Evolutionary conservation across 2,888 invertebrate species (phyloP).

Genomic region (Drosophila rubida): DNA sequence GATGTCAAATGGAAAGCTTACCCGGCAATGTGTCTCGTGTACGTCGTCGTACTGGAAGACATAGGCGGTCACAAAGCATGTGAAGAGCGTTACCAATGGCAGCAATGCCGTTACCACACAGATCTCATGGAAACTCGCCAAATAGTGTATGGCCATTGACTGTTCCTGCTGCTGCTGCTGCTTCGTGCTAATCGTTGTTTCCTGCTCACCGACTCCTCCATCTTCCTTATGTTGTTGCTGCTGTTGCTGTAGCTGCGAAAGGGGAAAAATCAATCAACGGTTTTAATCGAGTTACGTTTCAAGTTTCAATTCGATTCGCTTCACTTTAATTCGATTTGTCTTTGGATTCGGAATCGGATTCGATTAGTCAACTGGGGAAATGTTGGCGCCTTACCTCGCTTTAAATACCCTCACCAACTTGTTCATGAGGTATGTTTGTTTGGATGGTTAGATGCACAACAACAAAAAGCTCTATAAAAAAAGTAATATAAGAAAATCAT

Average conservation of each 20-base stretch:
- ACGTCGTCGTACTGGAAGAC: constrained; percentile 97
- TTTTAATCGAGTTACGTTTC: neutral
- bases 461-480: constrained; percentile 61
- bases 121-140: constrained; percentile 91
- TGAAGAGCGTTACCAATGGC: constrained; percentile 92
- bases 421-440: constrained; percentile 31
- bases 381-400: constrained; percentile 55
- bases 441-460: constrained; percentile 65
- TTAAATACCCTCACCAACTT: constrained; percentile 22
- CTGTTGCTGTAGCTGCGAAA: constrained; percentile 40
- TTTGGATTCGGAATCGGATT: neutral
- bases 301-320: neutral
- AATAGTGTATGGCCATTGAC: constrained; percentile 88
- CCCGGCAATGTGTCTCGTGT: constrained; percentile 97
- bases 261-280: neutral
- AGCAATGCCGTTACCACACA: constrained; percentile 93
- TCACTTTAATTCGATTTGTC: neutral
- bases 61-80: constrained; percentile 95
- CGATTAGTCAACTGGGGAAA: constrained; percentile 13
- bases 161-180: constrained; percentile 25
- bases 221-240: constrained; percentile 15
- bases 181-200: constrained; percentile 38
- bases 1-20: constrained; percentile 85
- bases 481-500: constrained; percentile 41
- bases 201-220: constrained; percentile 3